Evolutionary conservation across 2,797 vertebrate genomes (phyloP).

Genomic region (Bufotes viridis): DNA sequence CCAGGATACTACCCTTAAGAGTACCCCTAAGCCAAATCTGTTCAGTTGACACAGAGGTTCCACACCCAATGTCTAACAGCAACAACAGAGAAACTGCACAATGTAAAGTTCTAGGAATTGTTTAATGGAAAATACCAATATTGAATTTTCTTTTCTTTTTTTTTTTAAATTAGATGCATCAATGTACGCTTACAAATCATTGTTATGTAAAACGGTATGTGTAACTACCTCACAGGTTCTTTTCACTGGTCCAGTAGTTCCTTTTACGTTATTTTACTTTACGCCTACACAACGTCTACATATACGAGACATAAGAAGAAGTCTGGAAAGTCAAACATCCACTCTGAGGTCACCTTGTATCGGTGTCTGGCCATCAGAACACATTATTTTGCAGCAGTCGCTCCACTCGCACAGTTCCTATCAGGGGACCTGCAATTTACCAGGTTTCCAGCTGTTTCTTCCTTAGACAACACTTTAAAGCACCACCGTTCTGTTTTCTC

Average conservation of each 20-base stretch:
- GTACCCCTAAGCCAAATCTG: no score
- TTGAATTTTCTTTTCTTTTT: no score
- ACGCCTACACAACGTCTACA: no score
- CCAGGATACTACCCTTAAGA: no score
- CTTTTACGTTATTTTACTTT: background rate
- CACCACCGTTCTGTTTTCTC: conserved; percentile 15
- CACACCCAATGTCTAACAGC: no score
- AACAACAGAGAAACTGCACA: no score
- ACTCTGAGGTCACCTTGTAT: conserved; percentile 26
- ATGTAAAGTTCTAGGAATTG: no score
- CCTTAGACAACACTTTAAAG: conserved; percentile 8
- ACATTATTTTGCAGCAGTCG: conserved; percentile 25
- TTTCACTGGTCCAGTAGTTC: background rate
- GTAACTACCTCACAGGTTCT: background rate
- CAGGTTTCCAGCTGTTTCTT: conserved; percentile 36
- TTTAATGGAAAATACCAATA: no score
- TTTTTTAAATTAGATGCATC: no score
- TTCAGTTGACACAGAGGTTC: no score
- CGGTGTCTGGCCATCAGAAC: background rate
- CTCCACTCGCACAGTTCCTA: background rate
- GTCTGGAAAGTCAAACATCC: background rate
- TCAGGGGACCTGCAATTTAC: conserved; percentile 42
- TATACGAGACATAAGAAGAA: background rate
- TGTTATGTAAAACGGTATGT: background rate
- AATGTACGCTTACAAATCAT: no score